Evolutionary conservation across 2,797 vertebrate genomes (phyloP).

Genomic region (Rhincodon typus): DNA sequence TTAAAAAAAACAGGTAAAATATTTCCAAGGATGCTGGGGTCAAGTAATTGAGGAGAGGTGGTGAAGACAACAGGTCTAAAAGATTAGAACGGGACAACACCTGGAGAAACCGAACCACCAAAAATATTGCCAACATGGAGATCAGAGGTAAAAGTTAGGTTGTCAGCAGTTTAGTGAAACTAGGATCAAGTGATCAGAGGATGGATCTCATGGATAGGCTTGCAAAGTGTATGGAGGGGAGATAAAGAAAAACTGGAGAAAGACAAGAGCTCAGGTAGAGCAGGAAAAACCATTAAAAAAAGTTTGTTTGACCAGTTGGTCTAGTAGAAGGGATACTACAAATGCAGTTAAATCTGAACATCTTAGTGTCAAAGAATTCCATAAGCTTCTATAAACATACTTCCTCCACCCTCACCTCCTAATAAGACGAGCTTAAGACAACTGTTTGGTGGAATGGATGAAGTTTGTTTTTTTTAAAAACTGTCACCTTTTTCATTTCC

Average conservation of each 20-base stretch:
- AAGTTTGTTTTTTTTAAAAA: too few relatives aligned
- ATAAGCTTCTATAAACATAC: neutral
- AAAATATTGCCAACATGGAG: neutral
- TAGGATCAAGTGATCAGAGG: neutral
- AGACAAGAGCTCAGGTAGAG: too few relatives aligned
- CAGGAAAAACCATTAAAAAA: neutral
- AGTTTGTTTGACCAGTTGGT: neutral
- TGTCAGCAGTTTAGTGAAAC: neutral
- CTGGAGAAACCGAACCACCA: neutral
- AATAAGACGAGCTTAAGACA: neutral
- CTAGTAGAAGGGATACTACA: neutral
- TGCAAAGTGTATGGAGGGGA: neutral
- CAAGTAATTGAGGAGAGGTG: neutral
- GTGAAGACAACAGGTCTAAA: neutral
- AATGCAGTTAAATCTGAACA: neutral
- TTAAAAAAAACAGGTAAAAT: neutral
- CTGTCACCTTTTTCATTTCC: constrained; percentile 27
- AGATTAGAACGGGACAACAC: neutral
- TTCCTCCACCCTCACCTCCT: neutral
- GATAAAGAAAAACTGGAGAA: neutral
- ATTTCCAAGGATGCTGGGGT: neutral
- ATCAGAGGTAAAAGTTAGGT: neutral
- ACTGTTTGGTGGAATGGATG: neutral
- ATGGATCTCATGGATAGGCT: neutral
- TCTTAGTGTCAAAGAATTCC: neutral